Evolutionary conservation across 2,797 vertebrate species (phyloP), one percentile per base, ranked within the genome.

Genomic region (Myiotriccus ornatus): DNA sequence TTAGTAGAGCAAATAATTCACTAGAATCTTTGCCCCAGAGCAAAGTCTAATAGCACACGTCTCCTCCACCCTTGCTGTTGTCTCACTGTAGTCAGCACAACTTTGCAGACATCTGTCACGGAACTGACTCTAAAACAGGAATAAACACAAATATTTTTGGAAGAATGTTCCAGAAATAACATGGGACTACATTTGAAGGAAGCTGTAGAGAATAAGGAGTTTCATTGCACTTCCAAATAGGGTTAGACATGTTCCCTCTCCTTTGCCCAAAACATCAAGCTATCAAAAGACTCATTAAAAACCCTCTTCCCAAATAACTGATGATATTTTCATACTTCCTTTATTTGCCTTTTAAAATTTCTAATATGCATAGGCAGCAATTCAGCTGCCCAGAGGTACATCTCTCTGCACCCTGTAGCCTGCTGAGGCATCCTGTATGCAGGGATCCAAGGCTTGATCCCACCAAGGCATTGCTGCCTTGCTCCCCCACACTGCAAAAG

Each of bases 151-250:
- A 74, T 77, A 59, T 59, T 60, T 83, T 46, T 77, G 56, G 34
- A 55, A 94, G 74, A 92, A 64, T 60, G 46, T 82, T 92, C 56
- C 55, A 93, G 74, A 91, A 87, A 85, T 77, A 94, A 70, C 44
- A 32, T 9, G 12, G 32, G 39, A 27, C 47, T 81, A 60, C n/a
- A 19, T 60, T 90, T 77, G 37, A 71, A 89, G 84, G 46, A 77
- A 43, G 16, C 62, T 67, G 16, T 34, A 16, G 63, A 73, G 47
- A 81, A 74, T 53, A 24, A 69, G 12, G 23, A 52, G 70, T 87
- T 95, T 82, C 35, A 34, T 1, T 80, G 43, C 18, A 10, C 34
- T 89, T 89, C 55, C 41, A 34, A 30, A 63, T 50, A 77, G 16
- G 9, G 27, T 70, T 2, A 2, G 28, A 62, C 11, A 7, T 13